Evolutionary conservation across 2,113 vertebrate species (phyloP).

Genomic region (Nycticryphes semicollaris): DNA sequence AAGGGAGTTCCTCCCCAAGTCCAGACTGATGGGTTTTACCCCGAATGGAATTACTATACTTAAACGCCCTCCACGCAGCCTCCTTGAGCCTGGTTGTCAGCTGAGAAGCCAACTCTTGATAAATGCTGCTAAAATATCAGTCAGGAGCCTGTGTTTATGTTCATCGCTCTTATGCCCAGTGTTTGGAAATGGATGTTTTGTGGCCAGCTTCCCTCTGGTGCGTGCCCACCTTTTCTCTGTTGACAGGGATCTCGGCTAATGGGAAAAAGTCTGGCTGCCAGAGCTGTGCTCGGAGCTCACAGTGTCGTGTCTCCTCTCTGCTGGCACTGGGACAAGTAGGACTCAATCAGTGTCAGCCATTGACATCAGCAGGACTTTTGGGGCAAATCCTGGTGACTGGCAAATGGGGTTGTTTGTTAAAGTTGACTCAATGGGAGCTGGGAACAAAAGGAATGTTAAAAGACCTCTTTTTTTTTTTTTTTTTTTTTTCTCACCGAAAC

Average conservation of each 20-base stretch:
- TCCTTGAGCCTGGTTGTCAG: neutral
- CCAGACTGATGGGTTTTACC: neutral
- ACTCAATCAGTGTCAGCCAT: neutral
- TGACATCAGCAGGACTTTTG: neutral
- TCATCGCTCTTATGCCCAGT: neutral
- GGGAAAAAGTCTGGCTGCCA: neutral
- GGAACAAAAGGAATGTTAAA: neutral
- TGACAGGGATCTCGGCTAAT: neutral
- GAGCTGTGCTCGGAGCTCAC: neutral
- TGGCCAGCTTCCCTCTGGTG: neutral
- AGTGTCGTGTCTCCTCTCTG: neutral
- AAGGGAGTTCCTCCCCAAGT: neutral
- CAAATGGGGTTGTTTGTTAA: neutral
- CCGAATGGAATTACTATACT: neutral
- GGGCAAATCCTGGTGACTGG: neutral
- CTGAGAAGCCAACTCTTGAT: neutral
- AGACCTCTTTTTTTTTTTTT: neutral
- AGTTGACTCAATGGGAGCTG: neutral
- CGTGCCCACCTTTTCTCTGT: neutral
- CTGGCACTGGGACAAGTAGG: constrained; percentile 10
- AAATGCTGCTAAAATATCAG: neutral
- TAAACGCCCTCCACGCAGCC: neutral
- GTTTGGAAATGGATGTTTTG: neutral
- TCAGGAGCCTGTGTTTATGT: neutral
- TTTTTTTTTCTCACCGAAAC: fast-evolving